These are phyloP conservation scores for Amphibalanus amphitrite DNA, from an alignment of 1,140 invertebrate species.

Conservation along the genomic window DNA sequence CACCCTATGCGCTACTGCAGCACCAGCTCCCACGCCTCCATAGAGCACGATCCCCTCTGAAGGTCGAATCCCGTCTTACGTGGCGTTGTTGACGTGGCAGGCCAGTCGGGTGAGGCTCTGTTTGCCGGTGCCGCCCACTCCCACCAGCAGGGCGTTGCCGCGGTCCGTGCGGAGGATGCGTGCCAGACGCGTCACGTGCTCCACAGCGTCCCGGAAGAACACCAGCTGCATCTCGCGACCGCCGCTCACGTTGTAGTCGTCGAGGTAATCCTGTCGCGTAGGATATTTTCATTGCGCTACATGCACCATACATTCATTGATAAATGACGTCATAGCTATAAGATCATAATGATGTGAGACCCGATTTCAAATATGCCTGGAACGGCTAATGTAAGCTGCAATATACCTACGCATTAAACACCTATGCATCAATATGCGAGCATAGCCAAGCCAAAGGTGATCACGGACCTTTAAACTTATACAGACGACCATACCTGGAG, in stretches of 20 bases:
- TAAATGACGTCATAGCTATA: no score
- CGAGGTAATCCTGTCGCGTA: no score
- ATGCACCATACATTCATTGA: no score
- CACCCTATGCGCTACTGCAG: slow-evolving; percentile 46
- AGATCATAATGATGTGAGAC: no score
- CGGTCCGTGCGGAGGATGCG: slow-evolving; percentile 55
- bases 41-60: slow-evolving; percentile 61
- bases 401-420: no score
- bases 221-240: slow-evolving; percentile 60
- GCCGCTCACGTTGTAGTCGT: slow-evolving; percentile 57
- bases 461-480: slow-evolving; percentile 44
- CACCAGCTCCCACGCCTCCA: slow-evolving; percentile 66
- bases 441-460: slow-evolving; percentile 57
- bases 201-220: slow-evolving; percentile 76
- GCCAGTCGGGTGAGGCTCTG: slow-evolving; percentile 65
- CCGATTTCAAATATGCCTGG: no score
- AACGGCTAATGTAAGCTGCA: no score
- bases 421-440: no score
- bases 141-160: slow-evolving; percentile 57
- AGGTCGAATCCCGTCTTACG: slow-evolving; percentile 62
- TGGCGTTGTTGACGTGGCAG: slow-evolving; percentile 57
- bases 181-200: slow-evolving; percentile 63
- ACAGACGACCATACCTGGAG: slow-evolving; percentile 41
- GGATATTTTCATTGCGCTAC: no score
- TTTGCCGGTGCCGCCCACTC: slow-evolving; percentile 73